Conservation (phyloP, 2,888 invertebrate genomes). For the Drosophila prostipennis region DNA sequence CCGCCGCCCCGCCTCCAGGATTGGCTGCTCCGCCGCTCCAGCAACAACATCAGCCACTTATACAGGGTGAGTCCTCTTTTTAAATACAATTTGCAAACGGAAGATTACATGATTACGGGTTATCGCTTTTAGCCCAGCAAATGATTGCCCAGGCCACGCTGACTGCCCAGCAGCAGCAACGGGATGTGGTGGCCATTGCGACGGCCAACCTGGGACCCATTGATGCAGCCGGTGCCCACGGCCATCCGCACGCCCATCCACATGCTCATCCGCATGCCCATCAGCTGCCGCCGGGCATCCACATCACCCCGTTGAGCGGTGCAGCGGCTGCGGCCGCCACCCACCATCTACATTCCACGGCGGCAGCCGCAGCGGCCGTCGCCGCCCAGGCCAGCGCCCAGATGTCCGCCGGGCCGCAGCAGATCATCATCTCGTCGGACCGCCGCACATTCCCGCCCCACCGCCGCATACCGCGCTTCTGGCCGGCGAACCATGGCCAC, state of each 20-base stretch:
- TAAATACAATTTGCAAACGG: neutral
- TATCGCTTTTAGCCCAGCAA: slow-evolving; percentile 48
- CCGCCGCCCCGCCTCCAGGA: slow-evolving; percentile 71
- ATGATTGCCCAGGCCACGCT: slow-evolving; percentile 75
- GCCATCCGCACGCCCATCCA: slow-evolving; percentile 58
- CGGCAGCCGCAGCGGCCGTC: slow-evolving; percentile 81
- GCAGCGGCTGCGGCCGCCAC: slow-evolving; percentile 82
- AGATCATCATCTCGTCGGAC: slow-evolving; percentile 84
- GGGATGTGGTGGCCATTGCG: slow-evolving; percentile 77
- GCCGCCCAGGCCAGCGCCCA: slow-evolving; percentile 85
- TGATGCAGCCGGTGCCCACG: slow-evolving; percentile 61
- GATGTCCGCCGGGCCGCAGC: slow-evolving; percentile 83
- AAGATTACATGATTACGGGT: too few species aligned
- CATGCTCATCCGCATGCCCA: slow-evolving; percentile 74
- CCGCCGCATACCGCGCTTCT: slow-evolving; percentile 85
- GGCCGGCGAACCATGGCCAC: slow-evolving; percentile 84
- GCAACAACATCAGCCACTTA: slow-evolving; percentile 1
- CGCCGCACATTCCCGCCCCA: slow-evolving; percentile 85
- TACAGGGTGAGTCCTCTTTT: neutral
- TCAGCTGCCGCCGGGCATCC: slow-evolving; percentile 80
- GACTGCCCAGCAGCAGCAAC: slow-evolving; percentile 77
- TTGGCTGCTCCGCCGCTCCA: slow-evolving; percentile 72
- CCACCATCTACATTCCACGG: slow-evolving; percentile 82
- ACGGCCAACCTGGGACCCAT: slow-evolving; percentile 77
- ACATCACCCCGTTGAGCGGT: slow-evolving; percentile 84